Evolutionary conservation across 1,140 invertebrate genomes (phyloP).

Genomic region (Rhyzopertha dominica): DNA sequence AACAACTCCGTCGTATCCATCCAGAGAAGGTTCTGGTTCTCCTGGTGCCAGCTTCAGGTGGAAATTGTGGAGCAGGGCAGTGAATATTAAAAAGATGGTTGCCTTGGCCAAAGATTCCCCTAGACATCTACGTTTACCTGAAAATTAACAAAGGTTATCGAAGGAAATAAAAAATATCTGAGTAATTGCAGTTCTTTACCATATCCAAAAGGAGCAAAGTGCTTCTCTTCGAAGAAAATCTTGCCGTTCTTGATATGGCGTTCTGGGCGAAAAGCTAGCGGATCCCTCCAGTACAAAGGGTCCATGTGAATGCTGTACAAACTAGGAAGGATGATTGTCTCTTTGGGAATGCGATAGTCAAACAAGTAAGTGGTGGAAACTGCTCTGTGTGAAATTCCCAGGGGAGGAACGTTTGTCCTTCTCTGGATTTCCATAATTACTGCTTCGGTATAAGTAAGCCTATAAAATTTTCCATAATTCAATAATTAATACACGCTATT

Average conservation of each 20-base stretch:
- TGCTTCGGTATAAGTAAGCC: conserved; percentile 52
- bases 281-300: conserved; percentile 60
- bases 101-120: conserved; percentile 57
- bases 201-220: conserved; percentile 63
- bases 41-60: conserved; percentile 40
- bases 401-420: conserved; percentile 47
- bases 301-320: conserved; percentile 66
- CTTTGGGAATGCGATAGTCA: conserved; percentile 61
- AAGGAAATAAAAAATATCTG: conserved; percentile 11
- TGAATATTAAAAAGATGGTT: conserved; percentile 50
- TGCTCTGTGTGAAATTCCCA: conserved; percentile 57
- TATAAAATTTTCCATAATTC: conserved; percentile 9
- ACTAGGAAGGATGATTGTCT: conserved; percentile 62
- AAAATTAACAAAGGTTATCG: conserved; percentile 26
- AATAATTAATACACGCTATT: not conserved
- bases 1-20: conserved; percentile 48
- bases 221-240: conserved; percentile 51
- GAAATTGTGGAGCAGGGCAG: conserved; percentile 51
- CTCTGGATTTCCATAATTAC: conserved; percentile 52
- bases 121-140: conserved; percentile 58
- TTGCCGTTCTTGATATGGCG: conserved; percentile 58
- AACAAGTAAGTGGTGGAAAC: conserved; percentile 50
- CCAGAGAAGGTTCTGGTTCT: conserved; percentile 33
- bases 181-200: conserved; percentile 49
- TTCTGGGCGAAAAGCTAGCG: conserved; percentile 64